Evolutionary conservation across 2,888 invertebrate genomes (phyloP).

Genomic region (Crioceris asparagi): DNA sequence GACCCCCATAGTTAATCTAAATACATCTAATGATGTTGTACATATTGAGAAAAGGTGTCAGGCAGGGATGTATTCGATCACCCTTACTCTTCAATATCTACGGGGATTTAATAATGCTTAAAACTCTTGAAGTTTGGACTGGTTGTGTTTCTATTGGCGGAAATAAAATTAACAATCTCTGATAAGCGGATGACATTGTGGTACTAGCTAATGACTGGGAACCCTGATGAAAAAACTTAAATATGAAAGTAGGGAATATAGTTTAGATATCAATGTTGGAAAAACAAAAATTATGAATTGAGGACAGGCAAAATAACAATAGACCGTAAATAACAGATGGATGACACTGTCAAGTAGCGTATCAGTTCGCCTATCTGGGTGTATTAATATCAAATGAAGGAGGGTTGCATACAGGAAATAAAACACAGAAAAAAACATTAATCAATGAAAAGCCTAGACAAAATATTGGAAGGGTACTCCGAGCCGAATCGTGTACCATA

Average conservation of each 20-base stretch:
- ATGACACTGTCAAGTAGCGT: too few relatives aligned
- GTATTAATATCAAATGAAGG: too few relatives aligned
- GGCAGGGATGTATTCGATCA: conserved; percentile 2
- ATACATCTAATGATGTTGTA: too few relatives aligned
- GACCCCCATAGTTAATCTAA: too few relatives aligned
- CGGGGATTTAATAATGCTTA: background rate
- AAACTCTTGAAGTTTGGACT: conserved; percentile 1
- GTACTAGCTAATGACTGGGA: conserved; percentile 1
- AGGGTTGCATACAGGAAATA: too few relatives aligned
- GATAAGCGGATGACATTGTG: background rate
- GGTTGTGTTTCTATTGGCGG: conserved; percentile 2
- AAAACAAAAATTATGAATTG: conserved; percentile 3
- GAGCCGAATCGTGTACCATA: too few relatives aligned
- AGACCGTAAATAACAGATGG: too few relatives aligned
- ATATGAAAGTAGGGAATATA: too few relatives aligned
- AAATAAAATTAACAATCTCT: background rate
- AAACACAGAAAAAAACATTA: too few relatives aligned
- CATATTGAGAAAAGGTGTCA: conserved; percentile 1
- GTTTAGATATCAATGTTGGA: conserved; percentile 1
- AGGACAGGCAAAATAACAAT: background rate
- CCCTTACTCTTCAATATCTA: conserved; percentile 1
- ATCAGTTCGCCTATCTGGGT: too few relatives aligned
- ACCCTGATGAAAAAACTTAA: background rate
- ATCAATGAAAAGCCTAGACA: too few relatives aligned
- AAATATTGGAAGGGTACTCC: too few relatives aligned